Percentiles rank a stretch among this genome's conserved stretches.
Conservation (phyloP, 2,113 vertebrate species). For the Coturnix japonica region DNA sequence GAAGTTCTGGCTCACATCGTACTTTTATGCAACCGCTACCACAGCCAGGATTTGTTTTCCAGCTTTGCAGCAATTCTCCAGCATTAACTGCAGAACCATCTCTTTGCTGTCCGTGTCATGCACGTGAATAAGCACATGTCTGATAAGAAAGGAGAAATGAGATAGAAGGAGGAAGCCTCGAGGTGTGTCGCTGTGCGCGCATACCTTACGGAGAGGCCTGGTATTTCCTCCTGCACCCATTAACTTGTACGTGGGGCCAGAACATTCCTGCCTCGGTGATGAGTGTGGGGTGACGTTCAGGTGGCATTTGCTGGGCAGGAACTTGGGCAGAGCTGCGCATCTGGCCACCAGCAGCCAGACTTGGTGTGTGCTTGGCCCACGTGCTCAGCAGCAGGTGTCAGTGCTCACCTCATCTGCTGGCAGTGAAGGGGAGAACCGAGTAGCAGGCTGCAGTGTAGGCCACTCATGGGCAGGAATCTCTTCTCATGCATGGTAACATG, state of each 20-base stretch:
- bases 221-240: not conserved
- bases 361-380: rapidly evolving
- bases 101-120: not conserved
- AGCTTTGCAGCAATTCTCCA: not conserved
- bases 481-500: not conserved
- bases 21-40: not conserved
- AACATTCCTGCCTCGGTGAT: not conserved
- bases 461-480: not conserved
- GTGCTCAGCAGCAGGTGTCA: rapidly evolving
- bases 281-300: not conserved
- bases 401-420: not conserved
- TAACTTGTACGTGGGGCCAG: not conserved
- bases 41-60: not conserved
- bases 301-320: rapidly evolving
- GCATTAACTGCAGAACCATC: not conserved
- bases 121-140: rapidly evolving
- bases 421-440: not conserved
- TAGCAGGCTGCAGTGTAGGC: not conserved
- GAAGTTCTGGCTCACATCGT: not conserved
- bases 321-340: not conserved
- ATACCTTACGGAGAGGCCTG: not conserved
- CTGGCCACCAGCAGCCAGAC: not conserved
- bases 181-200: not conserved
- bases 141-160: not conserved
- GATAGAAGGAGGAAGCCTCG: not conserved